Evolutionary conservation across 2,888 invertebrate genomes (phyloP).

Genomic region (Idaea aversata): DNA sequence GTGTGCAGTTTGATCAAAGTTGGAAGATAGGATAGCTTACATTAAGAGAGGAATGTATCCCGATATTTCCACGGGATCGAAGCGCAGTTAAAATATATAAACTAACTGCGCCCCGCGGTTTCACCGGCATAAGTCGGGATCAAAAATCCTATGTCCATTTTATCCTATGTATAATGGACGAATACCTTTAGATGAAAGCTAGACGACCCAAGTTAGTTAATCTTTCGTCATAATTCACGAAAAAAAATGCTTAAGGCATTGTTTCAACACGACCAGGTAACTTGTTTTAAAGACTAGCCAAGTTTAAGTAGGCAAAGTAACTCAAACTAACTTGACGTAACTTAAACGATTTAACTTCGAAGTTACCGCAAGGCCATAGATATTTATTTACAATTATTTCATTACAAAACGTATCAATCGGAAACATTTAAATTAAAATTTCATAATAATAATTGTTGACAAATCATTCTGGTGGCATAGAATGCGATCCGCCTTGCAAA

Average conservation of each 20-base stretch:
- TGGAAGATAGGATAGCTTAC: too few species aligned
- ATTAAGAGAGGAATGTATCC: too few species aligned
- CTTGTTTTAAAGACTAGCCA: not conserved
- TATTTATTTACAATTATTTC: slow-evolving; percentile 32
- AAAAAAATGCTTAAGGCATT: not conserved
- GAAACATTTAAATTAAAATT: slow-evolving; percentile 32
- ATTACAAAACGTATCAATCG: slow-evolving; percentile 41
- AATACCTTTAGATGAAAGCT: not conserved
- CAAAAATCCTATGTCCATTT: too few species aligned
- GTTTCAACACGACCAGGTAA: not conserved
- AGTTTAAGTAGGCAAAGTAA: slow-evolving; percentile 6
- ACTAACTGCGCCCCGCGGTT: too few species aligned
- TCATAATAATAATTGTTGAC: slow-evolving; percentile 57
- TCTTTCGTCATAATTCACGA: not conserved
- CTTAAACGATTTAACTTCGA: slow-evolving; percentile 9
- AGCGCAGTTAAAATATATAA: too few species aligned
- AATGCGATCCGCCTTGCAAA: slow-evolving; percentile 69
- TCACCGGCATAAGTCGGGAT: too few species aligned
- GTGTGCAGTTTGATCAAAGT: too few species aligned
- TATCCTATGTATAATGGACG: too few species aligned
- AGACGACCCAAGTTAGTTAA: not conserved
- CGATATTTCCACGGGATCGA: too few species aligned
- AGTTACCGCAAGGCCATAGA: slow-evolving; percentile 29
- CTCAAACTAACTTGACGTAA: slow-evolving; percentile 4
- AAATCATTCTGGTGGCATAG: slow-evolving; percentile 52